These are phyloP conservation scores for Clamator glandarius DNA, from an alignment of 2,797 vertebrate species.

Conservation along the genomic window DNA sequence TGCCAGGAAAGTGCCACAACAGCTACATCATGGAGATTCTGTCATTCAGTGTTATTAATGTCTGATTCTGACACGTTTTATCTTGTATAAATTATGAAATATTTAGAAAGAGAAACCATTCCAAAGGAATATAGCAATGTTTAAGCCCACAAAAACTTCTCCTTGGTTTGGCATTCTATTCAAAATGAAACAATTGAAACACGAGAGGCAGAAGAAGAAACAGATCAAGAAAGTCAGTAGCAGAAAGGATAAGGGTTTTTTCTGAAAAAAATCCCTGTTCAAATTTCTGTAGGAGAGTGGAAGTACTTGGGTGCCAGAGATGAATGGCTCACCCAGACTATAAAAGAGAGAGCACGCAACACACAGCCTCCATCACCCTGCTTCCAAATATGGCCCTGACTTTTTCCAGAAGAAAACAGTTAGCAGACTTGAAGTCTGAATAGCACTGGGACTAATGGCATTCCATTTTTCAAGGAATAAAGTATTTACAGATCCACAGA, in stretches of 20 bases:
- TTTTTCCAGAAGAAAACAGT: conserved; percentile 10
- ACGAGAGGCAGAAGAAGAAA: not conserved
- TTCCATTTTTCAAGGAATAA: conserved; percentile 21
- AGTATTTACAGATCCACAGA: conserved; percentile 44
- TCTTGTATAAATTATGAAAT: not conserved
- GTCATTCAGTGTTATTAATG: not conserved
- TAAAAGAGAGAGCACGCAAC: not conserved
- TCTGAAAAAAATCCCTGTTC: not conserved
- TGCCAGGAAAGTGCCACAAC: not conserved
- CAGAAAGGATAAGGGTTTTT: not conserved
- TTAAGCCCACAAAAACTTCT: not conserved
- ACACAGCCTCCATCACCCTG: not conserved
- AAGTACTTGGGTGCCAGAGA: not conserved
- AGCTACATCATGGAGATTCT: not conserved
- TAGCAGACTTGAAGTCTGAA: not conserved
- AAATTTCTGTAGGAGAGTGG: not conserved
- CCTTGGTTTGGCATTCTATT: not conserved
- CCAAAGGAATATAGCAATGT: not conserved
- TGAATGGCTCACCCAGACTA: not conserved
- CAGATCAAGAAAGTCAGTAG: not conserved
- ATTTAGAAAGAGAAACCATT: not conserved
- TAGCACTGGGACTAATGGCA: conserved; percentile 4
- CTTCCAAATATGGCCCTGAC: not conserved
- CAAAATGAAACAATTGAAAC: not conserved
- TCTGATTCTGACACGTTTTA: not conserved